Evolutionary conservation across 2,888 invertebrate genomes (phyloP), one percentile per base, ranked within the genome.

Genomic region (Orthonychiurus folsomi): DNA sequence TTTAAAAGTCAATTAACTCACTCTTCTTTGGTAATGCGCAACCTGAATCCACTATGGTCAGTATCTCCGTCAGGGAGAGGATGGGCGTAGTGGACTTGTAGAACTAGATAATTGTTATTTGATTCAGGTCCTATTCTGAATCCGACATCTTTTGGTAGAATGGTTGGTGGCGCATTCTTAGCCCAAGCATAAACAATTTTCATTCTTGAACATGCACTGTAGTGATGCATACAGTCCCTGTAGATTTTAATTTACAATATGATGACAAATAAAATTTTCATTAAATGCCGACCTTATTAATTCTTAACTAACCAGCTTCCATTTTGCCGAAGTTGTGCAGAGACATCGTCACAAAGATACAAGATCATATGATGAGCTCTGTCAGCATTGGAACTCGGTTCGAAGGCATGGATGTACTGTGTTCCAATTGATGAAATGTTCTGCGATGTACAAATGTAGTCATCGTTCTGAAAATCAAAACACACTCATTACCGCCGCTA

Each of bases 181-280:
- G 82, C 83, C 83, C 83, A 83, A 2, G 82, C 83, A 74, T 81
- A 83, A 56, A 83, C 74, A 53, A 84, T 83, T 64, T 78, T 77
- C 68, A 72, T 75, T 5, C 66, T 75, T 25, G 65, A 70, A 65
- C 79, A 80, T 21, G 78, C 73, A 62, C 63, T 74, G 50, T 73
- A 74, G 66, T 75, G 75, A 66, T 79, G 79, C 20, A 78, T 78
- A 76, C 82, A 83, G 66, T 79, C 76, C 80, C 80, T 80, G 50
- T 48, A 28, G 27, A 63, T 56, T 52, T 59, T 18, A 25, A 37
- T 25, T n/a, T n/a, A 58, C 2, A 9, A 52, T 37, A 48, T 20
- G 12, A 18, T 61, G 27, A 3, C 25, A 47, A 24, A 23, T 24
- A 56, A 23, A 21, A 15, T 28, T n/a, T 5, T 53, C 5, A 61